These are phyloP conservation scores for Aphis gossypii DNA, from an alignment of 1,140 invertebrate genomes.

Conservation along the genomic window DNA sequence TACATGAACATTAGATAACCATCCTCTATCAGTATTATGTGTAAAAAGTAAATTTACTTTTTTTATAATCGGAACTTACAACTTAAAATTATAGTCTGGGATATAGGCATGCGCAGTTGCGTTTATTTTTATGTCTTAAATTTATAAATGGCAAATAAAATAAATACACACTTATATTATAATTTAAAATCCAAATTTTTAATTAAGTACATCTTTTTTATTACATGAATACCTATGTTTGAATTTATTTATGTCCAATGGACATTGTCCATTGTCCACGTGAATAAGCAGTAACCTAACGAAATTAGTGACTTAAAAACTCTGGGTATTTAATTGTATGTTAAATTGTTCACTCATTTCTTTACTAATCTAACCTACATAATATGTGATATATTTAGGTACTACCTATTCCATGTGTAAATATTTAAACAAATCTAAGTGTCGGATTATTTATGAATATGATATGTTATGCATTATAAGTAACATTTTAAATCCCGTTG, in stretches of 20 bases:
- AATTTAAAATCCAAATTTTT: neutral
- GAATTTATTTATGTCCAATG: neutral
- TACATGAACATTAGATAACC: neutral
- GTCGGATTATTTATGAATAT: neutral
- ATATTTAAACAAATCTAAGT: conserved; percentile 11
- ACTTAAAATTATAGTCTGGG: neutral
- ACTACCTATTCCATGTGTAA: neutral
- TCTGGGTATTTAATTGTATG: neutral
- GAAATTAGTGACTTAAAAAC: neutral
- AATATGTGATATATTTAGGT: neutral
- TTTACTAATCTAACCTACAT: neutral
- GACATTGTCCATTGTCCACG: neutral
- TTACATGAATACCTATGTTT: neutral
- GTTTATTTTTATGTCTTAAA: neutral
- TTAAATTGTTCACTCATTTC: neutral
- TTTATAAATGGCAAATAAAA: neutral
- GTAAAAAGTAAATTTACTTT: neutral
- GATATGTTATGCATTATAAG: neutral
- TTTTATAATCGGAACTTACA: neutral
- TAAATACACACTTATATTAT: neutral
- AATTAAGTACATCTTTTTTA: neutral
- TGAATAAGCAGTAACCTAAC: neutral
- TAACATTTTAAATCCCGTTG: neutral
- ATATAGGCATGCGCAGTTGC: neutral
- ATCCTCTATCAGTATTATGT: neutral